Evolutionary conservation across 2,888 invertebrate genomes (phyloP).

Genomic region (Drosophila formosana): DNA sequence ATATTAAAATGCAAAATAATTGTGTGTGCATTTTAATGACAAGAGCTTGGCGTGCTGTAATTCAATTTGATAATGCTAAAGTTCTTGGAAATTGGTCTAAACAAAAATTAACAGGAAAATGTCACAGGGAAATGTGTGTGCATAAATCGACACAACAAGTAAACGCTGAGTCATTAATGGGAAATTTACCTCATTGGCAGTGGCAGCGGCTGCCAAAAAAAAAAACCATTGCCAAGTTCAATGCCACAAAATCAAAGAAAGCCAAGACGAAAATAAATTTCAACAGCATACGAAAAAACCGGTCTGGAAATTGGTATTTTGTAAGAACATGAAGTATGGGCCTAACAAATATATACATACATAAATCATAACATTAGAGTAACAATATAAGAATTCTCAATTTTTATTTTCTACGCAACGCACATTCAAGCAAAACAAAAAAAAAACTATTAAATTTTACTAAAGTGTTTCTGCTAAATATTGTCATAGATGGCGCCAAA

Average conservation of each 20-base stretch:
- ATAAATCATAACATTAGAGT: neutral
- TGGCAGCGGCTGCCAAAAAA: conserved; percentile 27
- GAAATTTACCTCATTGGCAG: neutral
- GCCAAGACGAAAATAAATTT: conserved; percentile 8
- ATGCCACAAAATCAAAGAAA: conserved; percentile 36
- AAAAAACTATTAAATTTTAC: neutral
- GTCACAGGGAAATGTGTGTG: conserved; percentile 18
- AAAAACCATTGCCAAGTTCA: conserved; percentile 40
- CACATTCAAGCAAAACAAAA: neutral
- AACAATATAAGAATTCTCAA: neutral
- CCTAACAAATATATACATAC: neutral
- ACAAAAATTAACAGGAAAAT: conserved; percentile 26
- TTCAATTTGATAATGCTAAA: conserved; percentile 12
- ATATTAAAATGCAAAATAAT: neutral
- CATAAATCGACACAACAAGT: conserved; percentile 4
- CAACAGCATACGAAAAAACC: conserved; percentile 34
- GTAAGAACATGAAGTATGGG: neutral
- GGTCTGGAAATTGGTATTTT: conserved; percentile 28
- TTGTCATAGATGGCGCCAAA: neutral
- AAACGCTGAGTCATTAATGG: conserved; percentile 34
- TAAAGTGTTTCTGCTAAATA: neutral
- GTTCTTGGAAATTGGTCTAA: conserved; percentile 24
- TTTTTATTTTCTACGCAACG: too few species aligned
- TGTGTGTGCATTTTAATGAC: neutral
- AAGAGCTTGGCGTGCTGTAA: conserved; percentile 21